Conservation (phyloP, 2,888 invertebrate species). For the Flexamia atlantica region DNA sequence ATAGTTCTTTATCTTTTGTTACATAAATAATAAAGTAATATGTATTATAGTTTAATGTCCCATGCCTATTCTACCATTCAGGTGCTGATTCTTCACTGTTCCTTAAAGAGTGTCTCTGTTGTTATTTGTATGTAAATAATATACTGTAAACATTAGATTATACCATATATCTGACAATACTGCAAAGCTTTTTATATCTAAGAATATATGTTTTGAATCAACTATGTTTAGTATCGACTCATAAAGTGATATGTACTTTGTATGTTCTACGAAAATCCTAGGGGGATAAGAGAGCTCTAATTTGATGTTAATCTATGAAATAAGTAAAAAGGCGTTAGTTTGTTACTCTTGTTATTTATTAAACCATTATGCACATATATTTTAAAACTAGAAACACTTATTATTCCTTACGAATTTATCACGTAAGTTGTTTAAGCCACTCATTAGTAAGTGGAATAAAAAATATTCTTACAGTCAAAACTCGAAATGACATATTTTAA, state of each 20-base stretch:
- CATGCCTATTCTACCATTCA: background rate
- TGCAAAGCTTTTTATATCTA: slow-evolving; percentile 58
- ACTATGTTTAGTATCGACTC: slow-evolving; percentile 12
- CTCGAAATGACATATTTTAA: too few relatives aligned
- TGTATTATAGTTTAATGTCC: too few relatives aligned
- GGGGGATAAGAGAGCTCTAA: background rate
- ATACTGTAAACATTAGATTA: slow-evolving; percentile 41
- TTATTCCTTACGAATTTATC: too few relatives aligned
- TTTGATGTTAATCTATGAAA: slow-evolving; percentile 28
- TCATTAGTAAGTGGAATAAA: too few relatives aligned
- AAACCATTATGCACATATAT: too few relatives aligned
- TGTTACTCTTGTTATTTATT: too few relatives aligned
- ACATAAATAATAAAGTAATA: too few relatives aligned
- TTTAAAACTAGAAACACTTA: too few relatives aligned
- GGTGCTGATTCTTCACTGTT: slow-evolving; percentile 18
- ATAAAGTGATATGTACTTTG: slow-evolving; percentile 37
- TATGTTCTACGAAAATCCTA: slow-evolving; percentile 17
- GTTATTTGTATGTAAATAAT: slow-evolving; percentile 18
- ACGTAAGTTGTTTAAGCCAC: too few relatives aligned
- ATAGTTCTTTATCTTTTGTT: too few relatives aligned
- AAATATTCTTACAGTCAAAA: too few relatives aligned
- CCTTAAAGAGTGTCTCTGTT: slow-evolving; percentile 25
- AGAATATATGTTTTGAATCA: slow-evolving; percentile 38
- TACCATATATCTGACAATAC: slow-evolving; percentile 51
- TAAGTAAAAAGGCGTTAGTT: slow-evolving; percentile 39